Percentiles rank a stretch among this genome's conserved stretches.
These are phyloP conservation scores for Ormyrus pomaceus DNA, from an alignment of 2,888 invertebrate species.

Conservation along the genomic window DNA sequence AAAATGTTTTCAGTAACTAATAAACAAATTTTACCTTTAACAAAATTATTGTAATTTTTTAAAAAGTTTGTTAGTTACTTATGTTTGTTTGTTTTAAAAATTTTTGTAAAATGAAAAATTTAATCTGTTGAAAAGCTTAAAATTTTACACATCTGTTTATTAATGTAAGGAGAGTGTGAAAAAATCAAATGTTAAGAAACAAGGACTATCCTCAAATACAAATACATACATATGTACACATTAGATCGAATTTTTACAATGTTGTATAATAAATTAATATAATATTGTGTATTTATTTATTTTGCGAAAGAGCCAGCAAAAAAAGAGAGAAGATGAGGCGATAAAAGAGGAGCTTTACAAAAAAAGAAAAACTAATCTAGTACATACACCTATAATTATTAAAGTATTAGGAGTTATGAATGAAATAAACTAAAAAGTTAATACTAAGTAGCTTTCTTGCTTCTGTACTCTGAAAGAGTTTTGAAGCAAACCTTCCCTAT, in stretches of 20 bases:
- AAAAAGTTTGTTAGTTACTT: neutral
- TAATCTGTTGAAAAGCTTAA: slow-evolving; percentile 8
- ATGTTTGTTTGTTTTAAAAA: neutral
- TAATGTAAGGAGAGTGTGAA: slow-evolving; percentile 8
- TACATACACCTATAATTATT: slow-evolving; percentile 64
- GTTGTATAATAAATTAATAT: slow-evolving; percentile 75
- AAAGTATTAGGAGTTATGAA: slow-evolving; percentile 61
- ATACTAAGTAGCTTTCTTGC: slow-evolving; percentile 53
- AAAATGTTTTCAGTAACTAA: neutral
- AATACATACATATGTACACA: slow-evolving; percentile 57
- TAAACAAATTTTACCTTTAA: neutral
- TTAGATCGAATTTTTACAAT: slow-evolving; percentile 73
- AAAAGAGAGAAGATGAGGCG: slow-evolving; percentile 55
- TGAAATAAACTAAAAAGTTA: slow-evolving; percentile 61
- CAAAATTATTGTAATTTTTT: slow-evolving; percentile 13
- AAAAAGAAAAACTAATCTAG: slow-evolving; percentile 64
- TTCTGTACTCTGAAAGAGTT: slow-evolving; percentile 46
- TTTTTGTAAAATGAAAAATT: neutral
- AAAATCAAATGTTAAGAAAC: slow-evolving; percentile 30
- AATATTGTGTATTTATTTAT: slow-evolving; percentile 75
- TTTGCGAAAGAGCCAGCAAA: slow-evolving; percentile 61
- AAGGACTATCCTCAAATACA: slow-evolving; percentile 46
- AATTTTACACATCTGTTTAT: slow-evolving; percentile 32
- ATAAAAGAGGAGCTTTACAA: slow-evolving; percentile 57
- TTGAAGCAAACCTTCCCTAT: slow-evolving; percentile 45